Conservation (phyloP, 2,888 invertebrate genomes). For the Metallyticus violacea region DNA sequence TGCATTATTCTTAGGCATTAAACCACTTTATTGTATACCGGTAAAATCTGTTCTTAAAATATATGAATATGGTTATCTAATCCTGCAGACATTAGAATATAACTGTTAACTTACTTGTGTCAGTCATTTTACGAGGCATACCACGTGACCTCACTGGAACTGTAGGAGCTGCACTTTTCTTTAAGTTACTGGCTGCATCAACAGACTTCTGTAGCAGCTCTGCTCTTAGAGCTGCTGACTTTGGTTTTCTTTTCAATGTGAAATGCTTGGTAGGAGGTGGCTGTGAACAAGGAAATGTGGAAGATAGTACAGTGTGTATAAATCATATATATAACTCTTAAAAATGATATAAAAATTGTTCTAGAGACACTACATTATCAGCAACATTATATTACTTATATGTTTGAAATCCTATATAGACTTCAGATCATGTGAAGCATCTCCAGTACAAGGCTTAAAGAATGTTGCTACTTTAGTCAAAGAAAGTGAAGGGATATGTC, state of each 20-base stretch:
- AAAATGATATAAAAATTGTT: background rate
- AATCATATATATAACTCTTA: background rate
- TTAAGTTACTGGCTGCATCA: slow-evolving; percentile 84
- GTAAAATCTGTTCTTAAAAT: background rate
- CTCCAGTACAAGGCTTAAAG: too few relatives aligned
- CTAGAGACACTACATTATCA: too few relatives aligned
- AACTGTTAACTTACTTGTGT: slow-evolving; percentile 67
- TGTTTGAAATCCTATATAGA: too few relatives aligned
- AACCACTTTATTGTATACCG: background rate
- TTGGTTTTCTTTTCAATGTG: slow-evolving; percentile 88
- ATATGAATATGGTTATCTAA: too few relatives aligned
- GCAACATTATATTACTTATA: too few relatives aligned
- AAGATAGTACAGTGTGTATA: background rate
- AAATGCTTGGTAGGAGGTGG: slow-evolving; percentile 88
- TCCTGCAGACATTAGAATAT: background rate
- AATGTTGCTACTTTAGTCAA: too few relatives aligned
- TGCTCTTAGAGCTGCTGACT: slow-evolving; percentile 84
- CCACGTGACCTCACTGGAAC: slow-evolving; percentile 83
- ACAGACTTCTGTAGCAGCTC: slow-evolving; percentile 89
- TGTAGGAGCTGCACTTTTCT: slow-evolving; percentile 83
- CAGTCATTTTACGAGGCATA: slow-evolving; percentile 96
- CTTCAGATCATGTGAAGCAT: too few relatives aligned
- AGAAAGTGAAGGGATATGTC: too few relatives aligned
- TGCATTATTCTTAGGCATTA: too few relatives aligned
- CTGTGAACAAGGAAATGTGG: slow-evolving; percentile 46